phyloP scores from a whole-genome alignment of 2,113 vertebrate genomes.

The Aldabrachelys gigantea region DNA sequence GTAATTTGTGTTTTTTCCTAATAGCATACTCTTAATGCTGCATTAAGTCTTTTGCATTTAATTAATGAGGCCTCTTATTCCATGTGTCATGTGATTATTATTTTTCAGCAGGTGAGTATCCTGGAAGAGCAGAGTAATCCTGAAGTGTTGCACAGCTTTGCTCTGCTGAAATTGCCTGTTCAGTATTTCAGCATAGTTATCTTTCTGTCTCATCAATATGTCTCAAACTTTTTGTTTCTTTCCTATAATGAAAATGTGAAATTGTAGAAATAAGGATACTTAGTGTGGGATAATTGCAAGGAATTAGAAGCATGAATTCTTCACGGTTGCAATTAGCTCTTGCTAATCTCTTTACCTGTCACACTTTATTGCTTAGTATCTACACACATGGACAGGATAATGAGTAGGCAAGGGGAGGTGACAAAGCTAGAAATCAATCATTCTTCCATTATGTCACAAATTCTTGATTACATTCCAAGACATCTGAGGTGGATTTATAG shows the following conservation, averaged over 20 bases:
- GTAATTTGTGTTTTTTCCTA: neutral
- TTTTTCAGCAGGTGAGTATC: neutral
- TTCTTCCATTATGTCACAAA: constrained; percentile 46
- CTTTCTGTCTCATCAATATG: neutral
- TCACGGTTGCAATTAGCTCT: constrained; percentile 57
- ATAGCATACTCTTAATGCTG: neutral
- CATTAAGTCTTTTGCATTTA: neutral
- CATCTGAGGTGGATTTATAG: constrained; percentile 38
- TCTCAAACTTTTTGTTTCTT: constrained; percentile 14
- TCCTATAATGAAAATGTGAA: constrained; percentile 13
- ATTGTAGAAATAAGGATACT: constrained; percentile 55
- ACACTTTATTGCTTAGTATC: constrained; percentile 9
- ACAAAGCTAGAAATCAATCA: constrained; percentile 48
- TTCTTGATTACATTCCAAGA: constrained; percentile 40
- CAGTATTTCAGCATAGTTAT: neutral
- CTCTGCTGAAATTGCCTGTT: neutral
- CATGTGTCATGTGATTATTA: neutral
- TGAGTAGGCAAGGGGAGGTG: constrained; percentile 53
- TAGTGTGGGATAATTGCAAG: constrained; percentile 50
- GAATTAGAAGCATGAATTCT: constrained; percentile 61
- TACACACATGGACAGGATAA: constrained; percentile 45
- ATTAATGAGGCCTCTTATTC: neutral
- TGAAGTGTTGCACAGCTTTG: neutral
- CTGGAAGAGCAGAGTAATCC: neutral
- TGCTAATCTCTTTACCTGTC: constrained; percentile 67